These are phyloP conservation scores for Ephestia elutella DNA, from an alignment of 1,140 invertebrate genomes.

Conservation along the genomic window DNA sequence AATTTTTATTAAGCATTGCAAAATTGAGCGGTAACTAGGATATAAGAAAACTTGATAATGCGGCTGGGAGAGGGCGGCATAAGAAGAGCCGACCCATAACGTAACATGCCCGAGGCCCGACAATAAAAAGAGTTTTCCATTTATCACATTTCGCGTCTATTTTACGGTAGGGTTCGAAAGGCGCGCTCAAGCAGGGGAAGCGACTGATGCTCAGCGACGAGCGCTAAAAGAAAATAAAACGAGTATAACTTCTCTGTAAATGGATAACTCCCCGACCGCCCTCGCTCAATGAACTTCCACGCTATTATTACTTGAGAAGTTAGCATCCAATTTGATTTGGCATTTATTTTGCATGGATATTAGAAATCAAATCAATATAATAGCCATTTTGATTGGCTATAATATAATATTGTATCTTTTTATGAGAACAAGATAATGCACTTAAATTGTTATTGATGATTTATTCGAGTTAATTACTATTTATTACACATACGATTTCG, in stretches of 20 bases:
- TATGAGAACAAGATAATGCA: not conserved
- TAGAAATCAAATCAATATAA: no score
- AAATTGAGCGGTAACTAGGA: conserved; percentile 64
- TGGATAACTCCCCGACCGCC: conserved; percentile 61
- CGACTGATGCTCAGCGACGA: conserved; percentile 49
- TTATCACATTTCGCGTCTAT: conserved; percentile 73
- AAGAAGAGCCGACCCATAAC: conserved; percentile 46
- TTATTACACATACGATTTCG: no score
- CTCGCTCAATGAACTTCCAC: conserved; percentile 56
- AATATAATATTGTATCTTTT: not conserved
- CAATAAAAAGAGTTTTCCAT: conserved; percentile 71
- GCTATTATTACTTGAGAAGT: conserved; percentile 36
- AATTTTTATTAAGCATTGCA: conserved; percentile 18
- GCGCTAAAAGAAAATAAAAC: conserved; percentile 70
- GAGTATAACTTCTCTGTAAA: conserved; percentile 64
- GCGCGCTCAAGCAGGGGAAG: conserved; percentile 45
- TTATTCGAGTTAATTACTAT: no score
- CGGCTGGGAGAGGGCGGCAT: conserved; percentile 35
- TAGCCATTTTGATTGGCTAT: no score
- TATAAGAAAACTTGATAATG: conserved; percentile 67
- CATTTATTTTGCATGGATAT: conserved; percentile 16
- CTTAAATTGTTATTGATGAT: no score
- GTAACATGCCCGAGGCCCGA: conserved; percentile 51
- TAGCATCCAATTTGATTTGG: conserved; percentile 25
- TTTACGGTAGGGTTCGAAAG: conserved; percentile 63